phyloP scores from a whole-genome alignment of 2,888 invertebrate genomes.

The Apamea anceps region DNA sequence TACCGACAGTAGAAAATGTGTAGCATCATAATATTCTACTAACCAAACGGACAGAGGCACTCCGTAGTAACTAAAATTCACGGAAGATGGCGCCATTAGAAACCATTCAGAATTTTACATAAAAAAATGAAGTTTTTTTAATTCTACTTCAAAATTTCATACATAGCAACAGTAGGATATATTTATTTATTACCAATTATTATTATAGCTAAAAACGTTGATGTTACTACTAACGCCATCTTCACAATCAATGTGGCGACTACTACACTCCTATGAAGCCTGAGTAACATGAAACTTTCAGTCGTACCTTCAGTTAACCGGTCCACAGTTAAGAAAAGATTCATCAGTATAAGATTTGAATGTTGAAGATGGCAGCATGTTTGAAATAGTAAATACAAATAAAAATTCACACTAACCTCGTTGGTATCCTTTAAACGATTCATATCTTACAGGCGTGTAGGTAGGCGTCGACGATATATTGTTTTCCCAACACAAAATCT shows the following conservation, averaged over 20 bases:
- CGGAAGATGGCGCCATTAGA: slow-evolving; percentile 52
- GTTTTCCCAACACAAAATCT: not conserved
- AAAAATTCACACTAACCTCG: not conserved
- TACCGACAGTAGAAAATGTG: not conserved
- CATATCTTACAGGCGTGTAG: not conserved
- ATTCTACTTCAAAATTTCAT: not conserved
- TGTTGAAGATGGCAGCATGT: slow-evolving; percentile 63
- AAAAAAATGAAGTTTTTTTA: not conserved
- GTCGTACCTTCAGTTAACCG: not conserved
- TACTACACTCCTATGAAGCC: slow-evolving; percentile 33
- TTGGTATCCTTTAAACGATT: not conserved
- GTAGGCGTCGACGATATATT: not conserved
- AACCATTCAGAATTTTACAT: not conserved
- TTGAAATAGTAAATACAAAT: not conserved
- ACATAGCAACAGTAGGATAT: not conserved
- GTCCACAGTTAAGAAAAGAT: not conserved
- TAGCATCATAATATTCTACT: not conserved
- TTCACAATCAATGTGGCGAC: slow-evolving; percentile 19
- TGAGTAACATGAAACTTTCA: slow-evolving; percentile 2
- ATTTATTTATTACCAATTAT: too few relatives aligned
- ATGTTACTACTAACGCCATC: slow-evolving; percentile 59
- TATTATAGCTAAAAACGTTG: not conserved
- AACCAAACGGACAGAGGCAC: slow-evolving; percentile 3
- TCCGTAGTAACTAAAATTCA: slow-evolving; percentile 5
- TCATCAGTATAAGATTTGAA: not conserved